Percentiles rank a stretch among this genome's conserved stretches.
Conservation (phyloP, 1,140 invertebrate species). For the Drosophila mojavensis region DNA sequence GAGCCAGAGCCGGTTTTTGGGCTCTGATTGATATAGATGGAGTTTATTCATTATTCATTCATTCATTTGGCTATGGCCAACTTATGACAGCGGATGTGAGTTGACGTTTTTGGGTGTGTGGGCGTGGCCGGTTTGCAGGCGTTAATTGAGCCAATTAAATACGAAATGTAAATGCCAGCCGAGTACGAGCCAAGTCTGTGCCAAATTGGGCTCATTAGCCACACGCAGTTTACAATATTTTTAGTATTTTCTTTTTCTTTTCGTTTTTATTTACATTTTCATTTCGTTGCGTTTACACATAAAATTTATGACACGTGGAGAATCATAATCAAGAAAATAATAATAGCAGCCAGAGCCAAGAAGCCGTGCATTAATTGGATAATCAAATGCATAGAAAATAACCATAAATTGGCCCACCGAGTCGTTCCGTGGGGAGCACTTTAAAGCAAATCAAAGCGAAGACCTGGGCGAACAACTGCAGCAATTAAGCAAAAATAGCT, state of each 20-base stretch:
- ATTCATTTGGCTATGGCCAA: constrained; percentile 32
- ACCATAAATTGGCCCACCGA: constrained; percentile 44
- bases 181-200: constrained; percentile 2
- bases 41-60: constrained; percentile 18
- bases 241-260: not conserved
- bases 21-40: constrained; percentile 41
- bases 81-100: constrained; percentile 76
- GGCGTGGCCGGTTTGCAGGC: constrained; percentile 63
- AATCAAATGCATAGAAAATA: constrained; percentile 56
- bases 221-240: constrained; percentile 55
- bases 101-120: constrained; percentile 57
- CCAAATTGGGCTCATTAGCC: constrained; percentile 64
- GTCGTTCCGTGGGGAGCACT: constrained; percentile 44
- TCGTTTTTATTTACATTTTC: constrained; percentile 1
- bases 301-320: constrained; percentile 60
- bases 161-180: constrained; percentile 40
- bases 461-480: constrained; percentile 6
- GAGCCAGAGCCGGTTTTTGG: constrained; percentile 53
- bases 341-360: constrained; percentile 19
- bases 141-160: constrained; percentile 76
- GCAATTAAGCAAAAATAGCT: constrained; percentile 33
- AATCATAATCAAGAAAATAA: constrained; percentile 47
- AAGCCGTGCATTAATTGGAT: constrained; percentile 63
- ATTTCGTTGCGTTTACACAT: constrained; percentile 16
- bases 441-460: constrained; percentile 39